Conservation (phyloP, 2,888 invertebrate genomes). For the Drosophila multiciliata region DNA sequence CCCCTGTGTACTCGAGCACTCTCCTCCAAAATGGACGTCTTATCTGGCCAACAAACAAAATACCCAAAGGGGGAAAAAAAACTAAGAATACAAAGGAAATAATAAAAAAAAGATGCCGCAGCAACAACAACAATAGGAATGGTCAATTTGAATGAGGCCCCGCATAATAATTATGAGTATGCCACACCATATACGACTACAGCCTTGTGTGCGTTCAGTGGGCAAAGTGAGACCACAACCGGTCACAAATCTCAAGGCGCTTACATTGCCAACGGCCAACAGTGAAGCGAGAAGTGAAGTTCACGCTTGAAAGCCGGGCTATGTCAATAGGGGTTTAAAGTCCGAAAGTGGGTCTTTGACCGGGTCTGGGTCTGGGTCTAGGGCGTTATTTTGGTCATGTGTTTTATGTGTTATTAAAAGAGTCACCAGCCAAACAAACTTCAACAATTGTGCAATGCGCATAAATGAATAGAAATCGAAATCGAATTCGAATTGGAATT, state of each 20-base stretch:
- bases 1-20: constrained; percentile 21
- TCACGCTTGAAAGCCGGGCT: constrained; percentile 54
- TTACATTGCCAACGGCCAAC: constrained; percentile 53
- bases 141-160: constrained; percentile 57
- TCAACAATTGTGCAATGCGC: constrained; percentile 66
- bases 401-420: constrained; percentile 6
- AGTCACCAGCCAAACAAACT: constrained; percentile 32
- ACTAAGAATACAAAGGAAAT: neutral
- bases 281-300: constrained; percentile 48
- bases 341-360: constrained; percentile 17
- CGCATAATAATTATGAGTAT: constrained; percentile 24
- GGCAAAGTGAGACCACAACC: constrained; percentile 65
- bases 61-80: neutral
- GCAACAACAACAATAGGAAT: constrained; percentile 10
- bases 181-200: constrained; percentile 6
- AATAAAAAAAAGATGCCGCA: constrained; percentile 9
- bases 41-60: constrained; percentile 25
- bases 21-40: constrained; percentile 17
- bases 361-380: constrained; percentile 39
- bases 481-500: constrained; percentile 50
- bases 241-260: constrained; percentile 65
- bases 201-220: constrained; percentile 67
- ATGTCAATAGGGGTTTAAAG: constrained; percentile 25
- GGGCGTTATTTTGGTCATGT: constrained; percentile 33
- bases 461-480: constrained; percentile 64